Base-by-base conservation (phyloP, 2,888 invertebrate species). In the Parnassius glacialis region DNA sequence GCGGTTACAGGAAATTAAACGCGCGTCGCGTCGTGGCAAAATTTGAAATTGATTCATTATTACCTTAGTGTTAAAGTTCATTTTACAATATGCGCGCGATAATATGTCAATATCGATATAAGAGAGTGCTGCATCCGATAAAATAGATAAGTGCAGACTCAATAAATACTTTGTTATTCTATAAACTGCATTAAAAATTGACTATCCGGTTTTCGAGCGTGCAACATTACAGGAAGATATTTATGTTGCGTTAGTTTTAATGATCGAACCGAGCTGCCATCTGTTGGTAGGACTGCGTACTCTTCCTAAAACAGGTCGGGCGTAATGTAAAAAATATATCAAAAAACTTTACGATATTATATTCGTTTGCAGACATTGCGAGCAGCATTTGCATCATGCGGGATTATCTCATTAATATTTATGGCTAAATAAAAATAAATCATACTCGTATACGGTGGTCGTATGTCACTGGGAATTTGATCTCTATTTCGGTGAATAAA, bases 371-470 rank as follows among this genome's bases (percentile, higher is more conserved):
- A 72, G 72, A 74, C 74, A 71, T 73, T 71, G 74, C 72, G 69
- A 69, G 68, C 74, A 65, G 67, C 70, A 76, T 76, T 77, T 74
- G 75, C 75, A 76, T 79, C 78, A 78, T 76, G 78, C 78, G 76
- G 76, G 76, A 75, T 75, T 74, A 76, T 75, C 77, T 76, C 75
- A 79, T 80, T 78, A 79, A 80, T 80, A 80, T 80, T 79, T 78
- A 80, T 79, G 73, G 73, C 69, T 76, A 71, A 75, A 79, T 79
- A 78, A 80, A 77, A 77, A 78, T 78, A 78, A 78, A 77, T 77
- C 77, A 76, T 74, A 72, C 72, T 70, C 68, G 71, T 67, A 72
- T 73, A 73, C 69, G 67, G 70, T 64, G 65, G 68, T 66, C 69
- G 66, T 67, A 67, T 63, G 65, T 34, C 34, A 7, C 7, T 66